These are phyloP conservation scores for Brachionus paranguensis DNA, from an alignment of 1,140 invertebrate genomes.

Conservation along the genomic window DNA sequence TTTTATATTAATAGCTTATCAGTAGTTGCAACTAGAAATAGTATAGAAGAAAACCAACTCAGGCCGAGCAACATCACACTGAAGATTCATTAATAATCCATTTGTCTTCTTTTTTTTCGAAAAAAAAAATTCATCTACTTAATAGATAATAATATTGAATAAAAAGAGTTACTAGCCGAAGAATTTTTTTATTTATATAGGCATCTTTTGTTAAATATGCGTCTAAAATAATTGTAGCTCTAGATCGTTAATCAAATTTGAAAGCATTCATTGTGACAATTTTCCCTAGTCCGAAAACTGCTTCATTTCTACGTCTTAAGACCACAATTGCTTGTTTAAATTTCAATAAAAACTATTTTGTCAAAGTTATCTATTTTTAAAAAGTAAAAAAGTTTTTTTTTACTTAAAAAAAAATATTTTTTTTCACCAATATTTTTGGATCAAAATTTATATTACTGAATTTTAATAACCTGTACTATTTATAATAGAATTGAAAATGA, in stretches of 20 bases:
- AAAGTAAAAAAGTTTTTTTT: too few relatives aligned
- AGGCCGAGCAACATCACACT: background rate
- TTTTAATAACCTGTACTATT: too few relatives aligned
- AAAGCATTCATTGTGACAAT: background rate
- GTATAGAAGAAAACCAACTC: background rate
- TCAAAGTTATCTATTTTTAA: background rate
- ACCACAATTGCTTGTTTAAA: background rate
- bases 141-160: slow-evolving; percentile 27
- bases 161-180: background rate
- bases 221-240: background rate
- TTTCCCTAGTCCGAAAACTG: background rate
- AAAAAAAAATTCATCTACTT: background rate
- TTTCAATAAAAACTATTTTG: background rate
- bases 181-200: background rate
- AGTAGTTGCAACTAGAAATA: slow-evolving; percentile 19
- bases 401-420: too few relatives aligned
- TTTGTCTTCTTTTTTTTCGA: background rate
- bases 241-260: slow-evolving; percentile 5
- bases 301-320: background rate
- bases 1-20: slow-evolving; percentile 33
- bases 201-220: background rate
- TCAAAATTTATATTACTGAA: too few relatives aligned
- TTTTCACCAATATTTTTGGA: too few relatives aligned
- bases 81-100: slow-evolving; percentile 28
- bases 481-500: too few relatives aligned